These are phyloP conservation scores for Scelioninae gen. 1 DNA, from an alignment of 2,888 invertebrate species.

Conservation along the genomic window DNA sequence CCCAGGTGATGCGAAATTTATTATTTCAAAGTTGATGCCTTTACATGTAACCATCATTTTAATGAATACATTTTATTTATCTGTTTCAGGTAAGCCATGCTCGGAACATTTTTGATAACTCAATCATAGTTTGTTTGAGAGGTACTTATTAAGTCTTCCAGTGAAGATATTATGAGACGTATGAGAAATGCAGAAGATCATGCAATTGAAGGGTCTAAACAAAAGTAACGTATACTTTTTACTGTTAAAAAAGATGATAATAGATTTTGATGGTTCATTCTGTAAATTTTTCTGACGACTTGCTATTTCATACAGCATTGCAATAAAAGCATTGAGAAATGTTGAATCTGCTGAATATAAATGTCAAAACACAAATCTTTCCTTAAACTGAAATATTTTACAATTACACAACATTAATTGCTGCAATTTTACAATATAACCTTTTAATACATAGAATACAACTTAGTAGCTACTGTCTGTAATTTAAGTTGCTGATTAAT, in stretches of 20 bases:
- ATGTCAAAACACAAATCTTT: neutral
- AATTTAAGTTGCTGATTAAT: neutral
- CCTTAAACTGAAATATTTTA: neutral
- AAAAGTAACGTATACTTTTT: slow-evolving; percentile 7
- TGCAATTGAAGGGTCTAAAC: slow-evolving; percentile 18
- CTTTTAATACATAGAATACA: neutral
- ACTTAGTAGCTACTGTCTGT: neutral
- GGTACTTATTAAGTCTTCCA: slow-evolving; percentile 57
- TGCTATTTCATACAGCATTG: neutral
- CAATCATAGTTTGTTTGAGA: slow-evolving; percentile 56
- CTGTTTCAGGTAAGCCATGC: slow-evolving; percentile 67
- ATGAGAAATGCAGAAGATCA: slow-evolving; percentile 30
- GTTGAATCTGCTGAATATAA: neutral
- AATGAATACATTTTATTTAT: slow-evolving; percentile 57
- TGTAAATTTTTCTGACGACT: neutral
- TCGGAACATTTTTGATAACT: slow-evolving; percentile 59
- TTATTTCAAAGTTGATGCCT: slow-evolving; percentile 21
- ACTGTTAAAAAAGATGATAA: slow-evolving; percentile 25
- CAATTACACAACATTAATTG: neutral
- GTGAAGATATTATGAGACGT: slow-evolving; percentile 47
- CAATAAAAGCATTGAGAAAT: neutral
- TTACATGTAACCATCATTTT: slow-evolving; percentile 42
- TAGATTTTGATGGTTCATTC: slow-evolving; percentile 12
- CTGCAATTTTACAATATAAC: neutral
- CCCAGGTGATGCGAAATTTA: slow-evolving; percentile 31